Conservation (phyloP, 2,797 vertebrate genomes). For the Cryptoprocta ferox region DNA sequence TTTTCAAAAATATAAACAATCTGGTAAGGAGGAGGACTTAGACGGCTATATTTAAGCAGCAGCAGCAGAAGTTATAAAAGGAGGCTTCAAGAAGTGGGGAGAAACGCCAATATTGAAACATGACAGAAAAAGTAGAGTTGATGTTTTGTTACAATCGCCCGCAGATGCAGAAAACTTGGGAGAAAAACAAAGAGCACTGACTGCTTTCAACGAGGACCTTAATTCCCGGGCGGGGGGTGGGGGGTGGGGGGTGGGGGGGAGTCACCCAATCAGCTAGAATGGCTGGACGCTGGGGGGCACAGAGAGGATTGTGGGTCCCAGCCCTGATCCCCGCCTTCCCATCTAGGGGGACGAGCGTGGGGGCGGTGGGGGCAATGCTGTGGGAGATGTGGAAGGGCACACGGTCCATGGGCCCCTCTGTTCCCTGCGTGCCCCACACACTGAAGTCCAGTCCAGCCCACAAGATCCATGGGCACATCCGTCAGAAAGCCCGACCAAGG, state of each 20-base stretch:
- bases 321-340: neutral
- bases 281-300: neutral
- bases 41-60: conserved; percentile 86
- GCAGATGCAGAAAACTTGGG: conserved; percentile 29
- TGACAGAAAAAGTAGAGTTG: conserved; percentile 69
- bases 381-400: fast-evolving
- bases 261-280: neutral
- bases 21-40: conserved; percentile 86
- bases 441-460: neutral
- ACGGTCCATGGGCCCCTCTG: neutral
- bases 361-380: fast-evolving
- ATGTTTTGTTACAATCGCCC: conserved; percentile 53
- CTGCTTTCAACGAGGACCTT: neutral
- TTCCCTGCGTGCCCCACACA: neutral
- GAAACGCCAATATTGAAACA: conserved; percentile 79
- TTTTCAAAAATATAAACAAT: conserved; percentile 88
- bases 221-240: neutral
- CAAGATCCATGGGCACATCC: neutral
- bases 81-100: conserved; percentile 77
- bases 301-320: neutral
- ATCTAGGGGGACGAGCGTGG: neutral
- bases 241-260: no score
- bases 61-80: conserved; percentile 84
- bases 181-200: conserved; percentile 51
- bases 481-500: neutral